These are phyloP conservation scores for Mus caroli DNA, from an alignment of 2,797 vertebrate genomes.

Conservation along the genomic window DNA sequence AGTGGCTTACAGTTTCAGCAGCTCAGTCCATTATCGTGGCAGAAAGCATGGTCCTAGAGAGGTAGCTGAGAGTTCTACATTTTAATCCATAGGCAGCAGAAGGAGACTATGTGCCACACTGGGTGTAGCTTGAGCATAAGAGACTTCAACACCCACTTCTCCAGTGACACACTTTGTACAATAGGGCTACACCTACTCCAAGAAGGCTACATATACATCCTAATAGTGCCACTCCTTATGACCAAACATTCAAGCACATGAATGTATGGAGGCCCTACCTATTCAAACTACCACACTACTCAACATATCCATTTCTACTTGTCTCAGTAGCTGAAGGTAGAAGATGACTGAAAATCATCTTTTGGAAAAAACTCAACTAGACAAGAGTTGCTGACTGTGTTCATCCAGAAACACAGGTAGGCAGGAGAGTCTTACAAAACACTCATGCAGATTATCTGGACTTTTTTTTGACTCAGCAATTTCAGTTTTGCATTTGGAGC, in stretches of 20 bases:
- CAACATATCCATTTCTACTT: not conserved
- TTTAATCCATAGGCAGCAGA: too few relatives aligned
- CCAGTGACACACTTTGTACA: not conserved
- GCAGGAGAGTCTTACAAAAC: not conserved
- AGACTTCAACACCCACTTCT: not conserved
- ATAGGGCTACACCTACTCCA: not conserved
- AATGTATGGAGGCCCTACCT: not conserved
- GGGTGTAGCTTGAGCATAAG: not conserved
- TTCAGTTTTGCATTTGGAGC: not conserved
- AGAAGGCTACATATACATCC: not conserved
- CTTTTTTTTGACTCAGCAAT: not conserved
- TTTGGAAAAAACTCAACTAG: not conserved
- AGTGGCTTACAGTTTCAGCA: too few relatives aligned
- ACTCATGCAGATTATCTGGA: not conserved
- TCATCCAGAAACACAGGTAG: not conserved
- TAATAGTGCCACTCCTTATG: not conserved
- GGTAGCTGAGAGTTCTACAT: too few relatives aligned
- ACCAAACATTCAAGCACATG: too few relatives aligned
- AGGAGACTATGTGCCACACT: not conserved
- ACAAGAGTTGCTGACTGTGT: not conserved
- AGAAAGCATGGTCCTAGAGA: too few relatives aligned
- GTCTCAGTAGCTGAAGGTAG: not conserved
- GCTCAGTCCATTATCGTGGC: too few relatives aligned
- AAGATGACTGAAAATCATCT: not conserved
- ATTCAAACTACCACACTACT: not conserved